Evolutionary conservation across 1,140 invertebrate genomes (phyloP), one percentile per base, ranked within the genome.

Genomic region (Latrodectus geometricus): DNA sequence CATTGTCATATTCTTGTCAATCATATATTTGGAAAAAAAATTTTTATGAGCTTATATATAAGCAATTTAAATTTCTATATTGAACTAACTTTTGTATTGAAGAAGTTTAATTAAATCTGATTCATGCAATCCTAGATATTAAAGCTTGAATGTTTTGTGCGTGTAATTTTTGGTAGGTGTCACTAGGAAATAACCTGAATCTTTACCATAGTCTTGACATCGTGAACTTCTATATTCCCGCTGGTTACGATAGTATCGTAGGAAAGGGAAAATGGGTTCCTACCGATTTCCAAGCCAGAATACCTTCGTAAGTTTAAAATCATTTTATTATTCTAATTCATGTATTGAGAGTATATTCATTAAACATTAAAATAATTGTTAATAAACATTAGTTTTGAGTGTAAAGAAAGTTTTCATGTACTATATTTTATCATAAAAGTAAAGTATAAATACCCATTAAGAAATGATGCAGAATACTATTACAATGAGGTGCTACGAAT

Each of bases 291-390:
- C 3, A 52, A 15, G 5, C 12, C 3, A 50, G 73, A 54, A 54
- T 75, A 52, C 54, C 54, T 52, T 75, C 73, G 73, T 75, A 52
- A 75, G 73, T 75, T 21, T n/a, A 66, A 66, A 66, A 35, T n/a
- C n/a, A n/a, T 66, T 66, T 66, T 66, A 66, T 66, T 35, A 3
- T 35, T 35, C 5, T 35, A 35, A 35, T 3, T 35, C 1, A 5
- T 35, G 1, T 35, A 35, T 35, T 35, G 5, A n/a, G n/a, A n/a
- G n/a, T n/a, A n/a, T n/a, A n/a, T n/a, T n/a, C n/a, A n/a, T n/a
- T n/a, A n/a, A n/a, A n/a, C n/a, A n/a, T n/a, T n/a, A n/a, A n/a
- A n/a, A n/a, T n/a, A n/a, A n/a, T n/a, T n/a, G n/a, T n/a, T n/a
- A n/a, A n/a, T n/a, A n/a, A 35, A 35, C 35, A 35, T 35, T 35